Base-by-base conservation (phyloP, 2,797 vertebrate species). In the Dipus sagitta region DNA sequence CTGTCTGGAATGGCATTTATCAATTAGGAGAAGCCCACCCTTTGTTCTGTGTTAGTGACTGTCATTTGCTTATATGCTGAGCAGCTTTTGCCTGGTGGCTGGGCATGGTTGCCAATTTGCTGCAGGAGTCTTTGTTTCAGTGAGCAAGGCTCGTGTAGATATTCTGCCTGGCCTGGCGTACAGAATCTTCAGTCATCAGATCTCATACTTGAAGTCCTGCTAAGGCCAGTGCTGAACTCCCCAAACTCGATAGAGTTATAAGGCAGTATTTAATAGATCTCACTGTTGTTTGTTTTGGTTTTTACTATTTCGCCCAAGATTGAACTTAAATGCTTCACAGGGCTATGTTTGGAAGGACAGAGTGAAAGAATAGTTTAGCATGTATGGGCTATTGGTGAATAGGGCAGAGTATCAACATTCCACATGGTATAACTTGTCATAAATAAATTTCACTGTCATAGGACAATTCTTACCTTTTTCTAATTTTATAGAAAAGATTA, bases 401-500 rank as follows among this genome's bases (percentile, higher is more conserved):
- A 47, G 91, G 76, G 58, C 32, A 71, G 62, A 68, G 62, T 68
- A 20, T 80, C 74, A 86, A 74, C 54, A 86, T 79, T 75, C 54
- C 6, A 17, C 62, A 54, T n/a, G 12, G 70, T 94, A 87, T 85
- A 75, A 74, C 89, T 91, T 91, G 64, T 84, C 47, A 72, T 65
- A 18, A n/a, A 64, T 84, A 60, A 88, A 85, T 90, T 86, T 58
- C 20, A 71, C 7, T 17, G 62, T 84, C n/a, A 78, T 6, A n/a
- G 24, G 65, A 38, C 60, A 34, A 23, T 96, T 90, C 7, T 54
- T 80, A 0, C 79, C 79, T 95, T 85, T 91, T 90, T 67, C 83
- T 30, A 42, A 32, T 91, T 92, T 79, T 93, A 79, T 42, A 70
- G 28, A 85, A 87, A 95, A 92, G 54, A 67, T 78, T 64, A 21